Base-by-base conservation (phyloP, 1,140 invertebrate genomes). In the Pseudomyrmex cubaensis region DNA sequence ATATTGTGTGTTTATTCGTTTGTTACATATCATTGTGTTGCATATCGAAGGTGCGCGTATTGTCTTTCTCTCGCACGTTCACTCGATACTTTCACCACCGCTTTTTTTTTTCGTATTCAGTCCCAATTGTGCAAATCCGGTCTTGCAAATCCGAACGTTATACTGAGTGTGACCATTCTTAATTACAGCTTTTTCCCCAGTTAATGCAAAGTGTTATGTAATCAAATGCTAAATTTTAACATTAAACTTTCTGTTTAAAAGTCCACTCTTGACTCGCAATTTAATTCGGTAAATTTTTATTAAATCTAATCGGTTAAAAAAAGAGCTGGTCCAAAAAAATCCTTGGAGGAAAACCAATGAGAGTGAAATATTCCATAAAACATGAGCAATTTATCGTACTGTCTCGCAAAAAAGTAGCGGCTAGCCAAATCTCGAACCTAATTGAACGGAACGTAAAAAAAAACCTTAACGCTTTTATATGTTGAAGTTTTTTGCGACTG, bases 81-180 rank as follows among this genome's bases (percentile, higher is more conserved):
- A 70, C 46, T 78, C 76, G 44, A 50, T 80, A 72, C 54, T 72
- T 80, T 80, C 46, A 80, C 66, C 15, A 13, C 20, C 13, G 50
- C 2, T 13, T 50, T 54, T 54, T 22, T 35, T 13, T 77, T n/a
- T 50, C 22, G 2, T 2, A 22, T 48, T 46, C n/a, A 50, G 15
- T n/a, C 1, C 44, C 20, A 25, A 50, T 80, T 17, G 22, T 59
- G 22, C 54, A 35, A 70, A 78, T 59, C 59, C 54, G 5, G 20
- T 52, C 8, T 78, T 12, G 20, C 10, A 35, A 35, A 35, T 35
- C 4, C 7, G 15, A 57, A 57, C 15, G 3, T 75, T 48, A 25
- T 22, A 10, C 4, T 10, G 35, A 35, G 17, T 10, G 10, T 8
- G n/a, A 46, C 22, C 25, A 3, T 1, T 52, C 20, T 10, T 20